Evolutionary conservation across 2,113 vertebrate species (phyloP).

Genomic region (Echinops telfairi): DNA sequence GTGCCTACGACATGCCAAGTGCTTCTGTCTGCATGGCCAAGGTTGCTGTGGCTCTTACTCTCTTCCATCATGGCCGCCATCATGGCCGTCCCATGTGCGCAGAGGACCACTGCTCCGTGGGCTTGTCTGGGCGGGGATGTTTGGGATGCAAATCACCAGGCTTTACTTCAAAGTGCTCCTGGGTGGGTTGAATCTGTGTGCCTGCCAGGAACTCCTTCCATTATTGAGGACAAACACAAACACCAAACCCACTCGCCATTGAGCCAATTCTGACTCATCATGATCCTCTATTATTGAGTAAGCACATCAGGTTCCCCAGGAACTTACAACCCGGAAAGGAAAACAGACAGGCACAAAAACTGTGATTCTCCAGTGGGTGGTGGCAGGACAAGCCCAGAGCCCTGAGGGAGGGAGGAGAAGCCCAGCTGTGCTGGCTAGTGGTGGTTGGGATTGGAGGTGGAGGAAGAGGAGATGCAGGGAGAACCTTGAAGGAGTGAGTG

Average conservation of each 20-base stretch:
- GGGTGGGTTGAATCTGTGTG: background rate
- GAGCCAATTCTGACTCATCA: too few species aligned
- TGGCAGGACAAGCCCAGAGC: background rate
- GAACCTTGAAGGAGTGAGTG: fast-evolving
- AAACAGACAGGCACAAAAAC: background rate
- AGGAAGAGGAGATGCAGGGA: background rate
- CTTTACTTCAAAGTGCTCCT: background rate
- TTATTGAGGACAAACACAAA: background rate
- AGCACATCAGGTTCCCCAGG: background rate
- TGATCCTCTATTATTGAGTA: too few species aligned
- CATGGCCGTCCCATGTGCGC: background rate
- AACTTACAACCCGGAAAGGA: background rate
- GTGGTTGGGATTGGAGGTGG: too few species aligned
- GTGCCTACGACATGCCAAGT: too few species aligned
- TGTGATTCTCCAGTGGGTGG: too few species aligned
- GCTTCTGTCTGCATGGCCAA: too few species aligned
- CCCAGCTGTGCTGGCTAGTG: background rate
- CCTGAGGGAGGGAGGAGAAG: background rate
- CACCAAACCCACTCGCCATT: too few species aligned
- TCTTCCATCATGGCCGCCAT: too few species aligned
- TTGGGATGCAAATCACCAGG: background rate
- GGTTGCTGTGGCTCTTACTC: too few species aligned
- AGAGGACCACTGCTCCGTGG: background rate
- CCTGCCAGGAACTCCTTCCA: background rate
- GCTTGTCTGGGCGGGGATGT: background rate